Evolutionary conservation across 2,113 vertebrate genomes (phyloP).

Genomic region (Pelmatolapia mariae): DNA sequence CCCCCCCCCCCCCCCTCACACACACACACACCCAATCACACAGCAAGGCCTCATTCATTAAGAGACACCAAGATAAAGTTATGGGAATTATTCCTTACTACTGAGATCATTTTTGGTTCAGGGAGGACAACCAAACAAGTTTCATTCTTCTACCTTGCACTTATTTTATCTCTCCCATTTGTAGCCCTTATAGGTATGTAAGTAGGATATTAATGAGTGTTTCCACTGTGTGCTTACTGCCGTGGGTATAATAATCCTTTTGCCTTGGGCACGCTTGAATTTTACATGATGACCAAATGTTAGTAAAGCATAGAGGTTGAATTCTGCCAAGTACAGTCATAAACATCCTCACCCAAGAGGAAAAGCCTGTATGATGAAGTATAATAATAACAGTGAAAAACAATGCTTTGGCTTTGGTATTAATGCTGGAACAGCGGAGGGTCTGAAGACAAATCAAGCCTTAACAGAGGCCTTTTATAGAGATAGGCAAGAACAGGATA

Average conservation of each 20-base stretch:
- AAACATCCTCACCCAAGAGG: slow-evolving; percentile 45
- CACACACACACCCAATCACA: neutral
- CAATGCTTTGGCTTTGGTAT: slow-evolving; percentile 20
- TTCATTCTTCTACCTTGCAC: neutral
- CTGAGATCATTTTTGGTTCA: slow-evolving; percentile 19
- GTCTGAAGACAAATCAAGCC: slow-evolving; percentile 43
- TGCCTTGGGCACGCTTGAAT: slow-evolving; percentile 34
- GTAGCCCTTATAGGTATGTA: slow-evolving; percentile 13
- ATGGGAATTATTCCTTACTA: neutral
- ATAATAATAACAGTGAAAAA: slow-evolving; percentile 40
- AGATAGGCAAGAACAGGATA: slow-evolving; percentile 47
- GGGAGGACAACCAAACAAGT: neutral
- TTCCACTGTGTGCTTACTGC: slow-evolving; percentile 31
- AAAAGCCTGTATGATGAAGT: slow-evolving; percentile 20
- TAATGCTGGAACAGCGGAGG: slow-evolving; percentile 10
- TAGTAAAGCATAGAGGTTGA: neutral
- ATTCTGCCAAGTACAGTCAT: slow-evolving; percentile 16
- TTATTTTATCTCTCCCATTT: slow-evolving; percentile 37
- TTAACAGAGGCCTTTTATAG: slow-evolving; percentile 44
- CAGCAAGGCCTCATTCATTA: neutral
- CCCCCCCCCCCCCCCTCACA: too few relatives aligned
- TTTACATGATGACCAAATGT: slow-evolving; percentile 42
- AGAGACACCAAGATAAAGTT: neutral
- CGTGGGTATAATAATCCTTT: slow-evolving; percentile 30
- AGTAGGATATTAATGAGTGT: slow-evolving; percentile 24